Base-by-base conservation (phyloP, 1,140 invertebrate species). In the Drosophila repleta region DNA sequence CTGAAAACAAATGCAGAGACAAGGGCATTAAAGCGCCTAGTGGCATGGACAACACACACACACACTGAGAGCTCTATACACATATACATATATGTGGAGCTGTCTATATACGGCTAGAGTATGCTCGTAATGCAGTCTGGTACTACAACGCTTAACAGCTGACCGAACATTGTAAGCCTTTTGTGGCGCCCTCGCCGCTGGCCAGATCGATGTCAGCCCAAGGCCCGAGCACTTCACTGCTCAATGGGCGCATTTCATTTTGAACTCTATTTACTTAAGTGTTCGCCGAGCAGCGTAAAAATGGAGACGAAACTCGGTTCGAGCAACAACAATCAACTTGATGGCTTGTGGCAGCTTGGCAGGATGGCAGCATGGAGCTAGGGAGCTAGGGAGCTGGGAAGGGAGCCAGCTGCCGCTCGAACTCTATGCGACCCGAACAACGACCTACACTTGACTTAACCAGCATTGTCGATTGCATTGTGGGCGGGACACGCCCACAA, bases 361-460 rank as follows among this genome's bases (percentile, higher is more conserved):
- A 15, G 39, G n/a, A n/a, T n/a, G n/a, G n/a, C n/a, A n/a, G n/a
- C n/a, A n/a, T n/a, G n/a, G n/a, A n/a, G n/a, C n/a, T n/a, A n/a
- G n/a, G n/a, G n/a, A n/a, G n/a, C n/a, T n/a, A n/a, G n/a, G n/a
- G n/a, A n/a, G n/a, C n/a, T n/a, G n/a, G n/a, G n/a, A n/a, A n/a
- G n/a, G n/a, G n/a, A n/a, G n/a, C n/a, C n/a, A n/a, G 39, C 39
- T 8, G 17, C 5, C 15, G 39, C 39, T 43, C 39, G 18, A 35
- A 57, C 68, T 58, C 61, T 45, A 61, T 53, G 57, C 69, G 70
- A 81, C 70, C 81, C 82, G 78, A 81, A 73, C 81, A 79, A 90
- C 87, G 87, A 90, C 87, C 87, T 90, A 90, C 79, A 90, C 87
- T 90, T 90, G 87, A 90, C 87, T 90, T 90, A 90, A 90, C 87